Evolutionary conservation across 2,113 vertebrate genomes (phyloP).

Genomic region (Nothobranchius furzeri): DNA sequence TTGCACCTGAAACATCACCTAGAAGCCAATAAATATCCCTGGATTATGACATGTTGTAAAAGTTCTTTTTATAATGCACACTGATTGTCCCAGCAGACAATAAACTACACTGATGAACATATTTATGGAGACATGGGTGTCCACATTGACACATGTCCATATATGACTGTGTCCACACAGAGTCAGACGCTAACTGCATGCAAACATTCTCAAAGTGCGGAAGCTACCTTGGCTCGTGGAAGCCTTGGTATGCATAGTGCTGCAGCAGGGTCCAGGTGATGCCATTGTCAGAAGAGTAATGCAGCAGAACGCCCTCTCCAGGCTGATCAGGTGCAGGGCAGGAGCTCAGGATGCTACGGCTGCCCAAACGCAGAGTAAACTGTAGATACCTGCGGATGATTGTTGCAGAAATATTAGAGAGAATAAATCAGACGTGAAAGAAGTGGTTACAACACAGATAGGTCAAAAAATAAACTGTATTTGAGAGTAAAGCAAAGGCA

Average conservation of each 20-base stretch:
- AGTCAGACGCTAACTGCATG: neutral
- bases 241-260: constrained; percentile 93
- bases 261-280: constrained; percentile 97
- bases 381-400: constrained; percentile 87
- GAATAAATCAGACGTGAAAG: too few species aligned
- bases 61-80: neutral
- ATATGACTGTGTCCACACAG: neutral
- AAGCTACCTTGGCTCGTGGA: constrained; percentile 93
- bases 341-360: constrained; percentile 92
- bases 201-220: neutral
- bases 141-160: constrained; percentile 9
- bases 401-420: neutral
- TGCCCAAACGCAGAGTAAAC: constrained; percentile 93
- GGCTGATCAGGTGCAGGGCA: constrained; percentile 95
- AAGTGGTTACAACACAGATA: too few species aligned
- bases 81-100: neutral
- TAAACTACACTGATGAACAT: neutral
- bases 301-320: constrained; percentile 93
- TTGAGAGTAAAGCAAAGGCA: neutral
- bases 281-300: constrained; percentile 95
- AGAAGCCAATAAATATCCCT: neutral
- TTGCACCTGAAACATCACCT: too few species aligned
- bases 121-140: neutral
- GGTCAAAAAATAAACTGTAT: too few species aligned
- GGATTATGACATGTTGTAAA: neutral